Conservation (phyloP, 1,140 invertebrate species). For the Agraylea sexmaculata region DNA sequence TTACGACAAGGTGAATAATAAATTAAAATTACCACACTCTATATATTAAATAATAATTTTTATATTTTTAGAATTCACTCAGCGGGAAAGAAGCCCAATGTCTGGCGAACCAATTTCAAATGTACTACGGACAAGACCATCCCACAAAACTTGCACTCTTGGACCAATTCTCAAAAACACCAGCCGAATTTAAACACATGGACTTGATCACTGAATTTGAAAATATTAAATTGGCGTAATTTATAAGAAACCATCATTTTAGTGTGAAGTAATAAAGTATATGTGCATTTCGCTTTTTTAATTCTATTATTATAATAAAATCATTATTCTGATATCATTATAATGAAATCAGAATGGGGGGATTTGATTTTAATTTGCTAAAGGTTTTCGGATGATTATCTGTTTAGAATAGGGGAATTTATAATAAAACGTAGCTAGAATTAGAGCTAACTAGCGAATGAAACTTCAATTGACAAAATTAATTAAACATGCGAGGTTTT, state of each 20-base stretch:
- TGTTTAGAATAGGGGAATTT: background rate
- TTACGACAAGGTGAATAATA: constrained; percentile 53
- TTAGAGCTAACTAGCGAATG: background rate
- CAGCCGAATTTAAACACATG: constrained; percentile 71
- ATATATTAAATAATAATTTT: background rate
- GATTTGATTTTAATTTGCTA: no score
- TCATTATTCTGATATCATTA: no score
- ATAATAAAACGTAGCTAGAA: background rate
- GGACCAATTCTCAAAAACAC: constrained; percentile 56
- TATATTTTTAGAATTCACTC: constrained; percentile 48
- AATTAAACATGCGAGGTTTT: constrained; percentile 1
- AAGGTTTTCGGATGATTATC: background rate
- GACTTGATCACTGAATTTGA: constrained; percentile 72
- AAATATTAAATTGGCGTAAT: constrained; percentile 46
- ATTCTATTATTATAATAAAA: no score
- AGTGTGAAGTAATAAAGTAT: no score
- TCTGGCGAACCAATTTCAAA: constrained; percentile 72
- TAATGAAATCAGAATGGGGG: no score
- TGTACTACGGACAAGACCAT: constrained; percentile 67
- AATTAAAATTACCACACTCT: constrained; percentile 1
- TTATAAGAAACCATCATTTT: no score
- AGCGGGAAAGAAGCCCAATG: constrained; percentile 70
- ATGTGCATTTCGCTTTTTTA: no score
- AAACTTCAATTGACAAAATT: background rate
- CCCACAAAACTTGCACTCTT: constrained; percentile 51